phyloP scores from a whole-genome alignment of 2,113 vertebrate species.

The Deroptyus accipitrinus region DNA sequence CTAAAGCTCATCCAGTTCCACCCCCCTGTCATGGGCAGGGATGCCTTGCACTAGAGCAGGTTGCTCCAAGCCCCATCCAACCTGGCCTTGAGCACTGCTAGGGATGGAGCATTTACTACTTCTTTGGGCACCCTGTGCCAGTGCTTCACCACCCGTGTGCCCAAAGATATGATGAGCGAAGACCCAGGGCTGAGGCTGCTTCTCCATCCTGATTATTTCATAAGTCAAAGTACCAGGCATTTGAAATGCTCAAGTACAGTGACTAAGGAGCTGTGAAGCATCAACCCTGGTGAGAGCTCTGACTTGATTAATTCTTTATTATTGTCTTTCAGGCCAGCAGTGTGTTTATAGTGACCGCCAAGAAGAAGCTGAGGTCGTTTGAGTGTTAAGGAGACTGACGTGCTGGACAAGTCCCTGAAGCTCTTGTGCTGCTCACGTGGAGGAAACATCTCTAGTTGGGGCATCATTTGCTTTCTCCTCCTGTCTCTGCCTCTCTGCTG shows the following conservation, averaged over 20 bases:
- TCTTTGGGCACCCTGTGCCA: not conserved
- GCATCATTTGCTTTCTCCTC: not conserved
- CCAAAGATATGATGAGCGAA: not conserved
- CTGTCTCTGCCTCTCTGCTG: not conserved
- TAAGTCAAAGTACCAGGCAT: not conserved
- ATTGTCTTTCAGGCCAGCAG: not conserved
- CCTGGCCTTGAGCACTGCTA: not conserved
- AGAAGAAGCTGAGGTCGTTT: not conserved
- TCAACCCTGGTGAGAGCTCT: not conserved
- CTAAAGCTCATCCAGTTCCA: not conserved
- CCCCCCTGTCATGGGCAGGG: not conserved
- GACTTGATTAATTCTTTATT: conserved; percentile 52
- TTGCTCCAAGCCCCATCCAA: not conserved
- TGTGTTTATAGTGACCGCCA: not conserved
- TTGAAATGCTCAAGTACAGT: not conserved
- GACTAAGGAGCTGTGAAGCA: conserved; percentile 1
- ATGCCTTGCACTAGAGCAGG: not conserved
- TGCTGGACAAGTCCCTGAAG: not conserved
- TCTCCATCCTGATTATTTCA: conserved; percentile 25
- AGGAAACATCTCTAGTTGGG: not conserved
- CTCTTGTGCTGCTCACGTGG: not conserved
- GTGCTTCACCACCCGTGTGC: not conserved
- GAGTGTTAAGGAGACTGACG: not conserved
- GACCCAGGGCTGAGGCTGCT: not conserved
- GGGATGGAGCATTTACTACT: not conserved